Percentiles rank a stretch among this genome's conserved stretches.
These are phyloP conservation scores for Scaptomyza cyrtandrae DNA, from an alignment of 2,888 invertebrate species.

Conservation along the genomic window DNA sequence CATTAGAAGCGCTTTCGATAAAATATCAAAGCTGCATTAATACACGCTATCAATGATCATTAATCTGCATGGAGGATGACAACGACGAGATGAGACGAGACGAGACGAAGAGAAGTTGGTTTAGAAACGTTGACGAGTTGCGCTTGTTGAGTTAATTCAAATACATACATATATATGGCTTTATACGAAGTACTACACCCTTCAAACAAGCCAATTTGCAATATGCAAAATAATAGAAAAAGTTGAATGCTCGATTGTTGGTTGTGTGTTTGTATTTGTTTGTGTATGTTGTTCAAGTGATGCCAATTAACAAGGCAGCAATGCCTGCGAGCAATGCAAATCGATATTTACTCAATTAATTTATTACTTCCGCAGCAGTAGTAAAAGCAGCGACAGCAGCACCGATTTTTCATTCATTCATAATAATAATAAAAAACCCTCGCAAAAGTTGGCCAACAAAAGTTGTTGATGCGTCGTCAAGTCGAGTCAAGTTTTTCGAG, in stretches of 20 bases:
- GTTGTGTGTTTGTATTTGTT: conserved; percentile 7
- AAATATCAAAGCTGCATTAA: conserved; percentile 76
- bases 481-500: conserved; percentile 40
- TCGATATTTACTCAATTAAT: conserved; percentile 81
- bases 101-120: not conserved
- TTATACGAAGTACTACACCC: not conserved
- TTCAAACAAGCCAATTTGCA: conserved; percentile 59
- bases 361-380: conserved; percentile 74
- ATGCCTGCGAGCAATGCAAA: conserved; percentile 57
- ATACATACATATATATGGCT: no score
- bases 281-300: conserved; percentile 51
- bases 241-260: conserved; percentile 32
- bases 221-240: conserved; percentile 62
- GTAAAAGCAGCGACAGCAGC: conserved; percentile 18
- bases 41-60: conserved; percentile 71
- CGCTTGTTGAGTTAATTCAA: no score
- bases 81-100: conserved; percentile 8
- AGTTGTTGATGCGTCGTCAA: conserved; percentile 64
- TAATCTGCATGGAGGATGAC: conserved; percentile 49
- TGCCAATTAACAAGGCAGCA: conserved; percentile 72
- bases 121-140: no score
- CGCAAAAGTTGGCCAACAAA: conserved; percentile 61
- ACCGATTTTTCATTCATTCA: conserved; percentile 66
- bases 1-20: conserved; percentile 71
- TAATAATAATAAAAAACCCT: conserved; percentile 12